These are phyloP conservation scores for Andrena bicolor DNA, from an alignment of 2,888 invertebrate genomes.

Conservation along the genomic window DNA sequence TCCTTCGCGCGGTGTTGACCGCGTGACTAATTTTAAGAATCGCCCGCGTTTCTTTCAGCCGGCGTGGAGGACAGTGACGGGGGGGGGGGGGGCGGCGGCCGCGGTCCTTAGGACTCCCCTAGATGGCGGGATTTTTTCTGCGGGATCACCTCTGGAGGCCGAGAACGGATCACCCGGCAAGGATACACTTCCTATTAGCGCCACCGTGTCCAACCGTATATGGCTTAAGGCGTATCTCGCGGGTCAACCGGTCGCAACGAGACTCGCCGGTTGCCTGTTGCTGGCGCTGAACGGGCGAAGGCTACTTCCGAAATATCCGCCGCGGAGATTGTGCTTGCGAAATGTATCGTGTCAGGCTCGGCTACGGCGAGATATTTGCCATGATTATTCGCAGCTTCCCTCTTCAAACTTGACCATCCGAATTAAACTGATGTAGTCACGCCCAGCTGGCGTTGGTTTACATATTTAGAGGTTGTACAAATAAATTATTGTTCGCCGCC, in stretches of 20 bases:
- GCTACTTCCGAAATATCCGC: slow-evolving; percentile 77
- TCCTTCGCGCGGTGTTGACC: slow-evolving; percentile 63
- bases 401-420: neutral
- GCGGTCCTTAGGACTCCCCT: slow-evolving; percentile 80
- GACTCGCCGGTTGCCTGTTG: slow-evolving; percentile 33
- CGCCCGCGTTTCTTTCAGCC: slow-evolving; percentile 58
- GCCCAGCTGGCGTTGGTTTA: no score
- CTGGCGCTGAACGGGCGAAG: slow-evolving; percentile 61
- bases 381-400: neutral
- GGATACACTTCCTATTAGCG: slow-evolving; percentile 79
- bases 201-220: slow-evolving; percentile 72
- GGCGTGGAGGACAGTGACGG: slow-evolving; percentile 55
- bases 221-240: slow-evolving; percentile 73
- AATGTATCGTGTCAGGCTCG: slow-evolving; percentile 8
- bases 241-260: slow-evolving; percentile 72
- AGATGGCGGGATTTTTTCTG: slow-evolving; percentile 79
- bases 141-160: slow-evolving; percentile 77
- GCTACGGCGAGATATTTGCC: neutral
- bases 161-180: slow-evolving; percentile 74
- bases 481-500: slow-evolving; percentile 25
- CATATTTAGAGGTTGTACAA: neutral
- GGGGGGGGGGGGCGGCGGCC: neutral
- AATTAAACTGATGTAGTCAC: no score
- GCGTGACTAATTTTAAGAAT: slow-evolving; percentile 72
- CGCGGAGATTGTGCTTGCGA: slow-evolving; percentile 26